A percentile compares a stretch with the other conserved stretches of the same genome.
Evolutionary conservation across 2,888 invertebrate genomes (phyloP).

Genomic region (Rhagonycha fulva): DNA sequence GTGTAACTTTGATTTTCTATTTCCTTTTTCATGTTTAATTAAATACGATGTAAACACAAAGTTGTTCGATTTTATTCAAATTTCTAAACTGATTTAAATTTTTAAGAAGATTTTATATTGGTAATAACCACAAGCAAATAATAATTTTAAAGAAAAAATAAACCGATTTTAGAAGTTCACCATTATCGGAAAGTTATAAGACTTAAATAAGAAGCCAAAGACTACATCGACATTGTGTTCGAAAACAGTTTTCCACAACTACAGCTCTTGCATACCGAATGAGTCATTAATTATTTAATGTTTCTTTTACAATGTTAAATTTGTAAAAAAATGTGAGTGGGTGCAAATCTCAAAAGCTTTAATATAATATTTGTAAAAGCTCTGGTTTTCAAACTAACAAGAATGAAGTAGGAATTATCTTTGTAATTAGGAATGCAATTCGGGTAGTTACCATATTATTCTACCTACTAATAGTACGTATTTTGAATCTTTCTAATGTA

Average conservation of each 20-base stretch:
- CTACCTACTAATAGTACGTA: not conserved
- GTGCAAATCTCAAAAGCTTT: not conserved
- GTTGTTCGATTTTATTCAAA: not conserved
- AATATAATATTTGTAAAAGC: not conserved
- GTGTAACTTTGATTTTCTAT: not conserved
- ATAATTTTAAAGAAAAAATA: not conserved
- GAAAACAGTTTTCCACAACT: not conserved
- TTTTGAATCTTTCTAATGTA: not conserved
- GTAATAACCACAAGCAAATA: not conserved
- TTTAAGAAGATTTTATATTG: not conserved
- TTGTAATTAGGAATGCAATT: not conserved
- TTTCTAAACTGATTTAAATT: not conserved
- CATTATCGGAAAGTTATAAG: constrained; percentile 4
- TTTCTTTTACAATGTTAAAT: not conserved
- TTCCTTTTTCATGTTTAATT: not conserved
- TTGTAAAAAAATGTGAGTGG: not conserved
- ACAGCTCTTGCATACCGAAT: constrained; percentile 13
- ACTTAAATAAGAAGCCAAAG: constrained; percentile 6
- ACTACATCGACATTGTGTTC: constrained; percentile 10
- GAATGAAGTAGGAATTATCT: not conserved
- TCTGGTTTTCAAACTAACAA: not conserved
- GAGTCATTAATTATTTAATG: constrained; percentile 11
- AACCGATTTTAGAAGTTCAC: not conserved
- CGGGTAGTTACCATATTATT: not conserved
- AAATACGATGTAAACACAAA: not conserved